phyloP scores from a whole-genome alignment of 2,888 invertebrate species.

The Phyllotreta cruciferae region DNA sequence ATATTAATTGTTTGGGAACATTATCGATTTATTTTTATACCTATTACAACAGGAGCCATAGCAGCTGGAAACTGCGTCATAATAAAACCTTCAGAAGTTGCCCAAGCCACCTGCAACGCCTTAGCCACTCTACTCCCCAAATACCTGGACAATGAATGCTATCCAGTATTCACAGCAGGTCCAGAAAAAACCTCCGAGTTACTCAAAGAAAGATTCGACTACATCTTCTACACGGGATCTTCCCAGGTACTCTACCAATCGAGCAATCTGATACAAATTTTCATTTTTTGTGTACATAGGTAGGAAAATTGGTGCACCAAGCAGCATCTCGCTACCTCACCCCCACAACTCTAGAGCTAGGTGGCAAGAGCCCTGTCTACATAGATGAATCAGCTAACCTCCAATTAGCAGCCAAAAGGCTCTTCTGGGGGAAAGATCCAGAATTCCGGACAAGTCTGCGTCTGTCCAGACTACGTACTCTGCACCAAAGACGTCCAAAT shows the following conservation, averaged over 20 bases:
- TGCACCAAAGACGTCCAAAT: constrained; percentile 81
- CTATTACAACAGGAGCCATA: constrained; percentile 67
- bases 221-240: constrained; percentile 95
- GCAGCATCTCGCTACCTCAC: constrained; percentile 88
- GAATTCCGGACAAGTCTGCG: constrained; percentile 94
- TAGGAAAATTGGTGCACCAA: constrained; percentile 88
- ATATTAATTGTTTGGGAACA: too few relatives aligned
- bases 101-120: constrained; percentile 74
- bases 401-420: constrained; percentile 76
- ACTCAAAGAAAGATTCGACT: constrained; percentile 89
- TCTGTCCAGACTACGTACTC: constrained; percentile 94
- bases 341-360: constrained; percentile 78
- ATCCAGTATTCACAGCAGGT: constrained; percentile 82
- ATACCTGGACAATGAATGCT: constrained; percentile 91
- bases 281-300: constrained; percentile 50
- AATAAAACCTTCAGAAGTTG: constrained; percentile 92
- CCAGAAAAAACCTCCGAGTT: constrained; percentile 85
- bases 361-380: constrained; percentile 86
- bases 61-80: constrained; percentile 95
- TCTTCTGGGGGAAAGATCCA: constrained; percentile 85
- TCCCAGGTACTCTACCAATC: constrained; percentile 56
- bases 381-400: constrained; percentile 86
- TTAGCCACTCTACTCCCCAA: constrained; percentile 80
- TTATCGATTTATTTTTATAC: too few relatives aligned
- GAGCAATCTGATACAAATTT: not conserved